A percentile compares a stretch with the other conserved stretches of the same genome.
Evolutionary conservation across 2,888 invertebrate genomes (phyloP).

Genomic region (Micropterix aruncella): DNA sequence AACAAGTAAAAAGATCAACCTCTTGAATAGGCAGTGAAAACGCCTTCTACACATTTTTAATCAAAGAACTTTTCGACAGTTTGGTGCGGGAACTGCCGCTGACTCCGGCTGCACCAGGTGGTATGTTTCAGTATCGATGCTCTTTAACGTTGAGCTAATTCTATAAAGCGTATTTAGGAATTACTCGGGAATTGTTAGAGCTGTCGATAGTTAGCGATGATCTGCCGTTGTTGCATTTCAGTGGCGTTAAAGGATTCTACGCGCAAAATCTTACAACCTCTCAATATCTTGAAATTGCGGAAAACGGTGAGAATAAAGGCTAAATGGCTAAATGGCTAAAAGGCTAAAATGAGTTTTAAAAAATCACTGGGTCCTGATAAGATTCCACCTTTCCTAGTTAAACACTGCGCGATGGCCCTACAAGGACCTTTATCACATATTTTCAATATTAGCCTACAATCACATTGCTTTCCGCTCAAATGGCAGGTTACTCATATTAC

Average conservation of each 20-base stretch:
- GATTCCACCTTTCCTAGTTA: no score
- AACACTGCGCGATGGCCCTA: no score
- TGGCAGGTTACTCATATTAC: no score
- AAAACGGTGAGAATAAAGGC: constrained; percentile 39
- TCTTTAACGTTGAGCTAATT: constrained; percentile 67
- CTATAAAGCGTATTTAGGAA: constrained; percentile 53
- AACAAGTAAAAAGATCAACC: no score
- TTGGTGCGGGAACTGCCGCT: constrained; percentile 69
- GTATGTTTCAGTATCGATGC: constrained; percentile 64
- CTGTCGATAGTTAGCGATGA: constrained; percentile 26
- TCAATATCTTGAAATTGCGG: constrained; percentile 48
- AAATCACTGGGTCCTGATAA: no score
- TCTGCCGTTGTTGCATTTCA: constrained; percentile 31
- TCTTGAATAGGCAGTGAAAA: constrained; percentile 41
- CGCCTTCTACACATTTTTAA: constrained; percentile 51
- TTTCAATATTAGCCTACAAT: no score
- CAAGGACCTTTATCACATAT: no score
- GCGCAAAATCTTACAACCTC: constrained; percentile 47
- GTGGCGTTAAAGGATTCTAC: constrained; percentile 44
- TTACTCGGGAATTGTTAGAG: constrained; percentile 37
- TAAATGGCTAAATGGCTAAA: no score
- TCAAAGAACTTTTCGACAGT: constrained; percentile 47
- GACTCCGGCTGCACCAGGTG: constrained; percentile 66
- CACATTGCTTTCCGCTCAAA: no score
- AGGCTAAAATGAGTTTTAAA: no score